Base-by-base conservation (phyloP, 2,888 invertebrate genomes). In the Lymantria dispar region DNA sequence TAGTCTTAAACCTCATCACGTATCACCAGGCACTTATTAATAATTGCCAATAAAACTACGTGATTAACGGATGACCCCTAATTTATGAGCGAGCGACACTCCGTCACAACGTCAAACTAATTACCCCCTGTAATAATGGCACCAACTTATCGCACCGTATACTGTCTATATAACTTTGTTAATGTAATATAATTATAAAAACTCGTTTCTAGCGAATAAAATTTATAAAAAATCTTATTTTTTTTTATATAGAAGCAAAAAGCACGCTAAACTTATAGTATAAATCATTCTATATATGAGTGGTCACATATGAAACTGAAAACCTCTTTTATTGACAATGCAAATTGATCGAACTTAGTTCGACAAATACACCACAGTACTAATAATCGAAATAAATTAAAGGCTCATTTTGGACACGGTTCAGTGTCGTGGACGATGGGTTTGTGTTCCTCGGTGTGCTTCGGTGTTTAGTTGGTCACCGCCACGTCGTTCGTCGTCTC, bases 101-200 rank as follows among this genome's bases (percentile, higher is more conserved):
- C 73, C 22, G 22, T 22, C 72, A 76, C 78, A 71, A 80, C 80
- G 72, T 74, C 79, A 77, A 85, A 87, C 87, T 85, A 84, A 38
- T 87, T 85, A 86, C 88, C 90, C 90, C 88, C 89, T 90, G 90
- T 90, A 91, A 88, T 87, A 90, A 91, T 91, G 91, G 91, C 91
- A 91, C 91, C 91, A 90, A 90, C 89, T 87, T 85, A 87, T 87
- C 91, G 91, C 91, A 91, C 91, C 91, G 89, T 88, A 87, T 88
- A 89, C 91, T 88, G 90, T 84, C 85, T 89, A 90, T 86, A 87
- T 88, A 89, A 90, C 88, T 89, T 89, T 85, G 83, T 89, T 87
- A 89, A 81, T 82, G 82, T 78, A 78, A 86, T 83, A 86, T 85
- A 79, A 85, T 82, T 76, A 84, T 83, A 83, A 83, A 22, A 81